These are phyloP conservation scores for Diabrotica virgifera DNA, from an alignment of 1,140 invertebrate genomes.

Conservation along the genomic window DNA sequence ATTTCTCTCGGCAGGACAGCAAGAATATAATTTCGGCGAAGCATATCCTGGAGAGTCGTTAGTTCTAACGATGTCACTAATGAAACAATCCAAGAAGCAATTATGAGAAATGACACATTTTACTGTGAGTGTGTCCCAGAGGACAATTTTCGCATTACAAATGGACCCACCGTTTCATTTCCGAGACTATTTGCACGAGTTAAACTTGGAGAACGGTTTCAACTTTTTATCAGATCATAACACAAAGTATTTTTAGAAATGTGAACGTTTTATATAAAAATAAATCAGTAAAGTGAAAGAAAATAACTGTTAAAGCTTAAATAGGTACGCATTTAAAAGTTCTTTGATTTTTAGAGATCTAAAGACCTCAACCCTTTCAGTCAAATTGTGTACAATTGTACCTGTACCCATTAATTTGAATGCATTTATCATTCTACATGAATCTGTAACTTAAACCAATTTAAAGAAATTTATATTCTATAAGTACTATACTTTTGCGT, in stretches of 20 bases:
- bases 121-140: slow-evolving; percentile 31
- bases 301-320: too few relatives aligned
- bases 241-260: not conserved
- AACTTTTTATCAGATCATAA: not conserved
- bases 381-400: too few relatives aligned
- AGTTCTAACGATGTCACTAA: slow-evolving; percentile 46
- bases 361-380: too few relatives aligned
- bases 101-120: slow-evolving; percentile 45
- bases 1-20: not conserved
- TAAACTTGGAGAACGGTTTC: not conserved
- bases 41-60: slow-evolving; percentile 40
- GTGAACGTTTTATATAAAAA: not conserved
- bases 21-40: slow-evolving; percentile 26
- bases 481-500: too few relatives aligned
- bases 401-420: too few relatives aligned
- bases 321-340: too few relatives aligned
- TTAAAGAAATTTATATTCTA: too few relatives aligned
- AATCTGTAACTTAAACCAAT: too few relatives aligned
- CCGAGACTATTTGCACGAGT: slow-evolving; percentile 16
- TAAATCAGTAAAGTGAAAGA: too few relatives aligned
- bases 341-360: too few relatives aligned
- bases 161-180: slow-evolving; percentile 29
- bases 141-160: slow-evolving; percentile 28
- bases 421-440: too few relatives aligned
- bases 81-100: slow-evolving; percentile 46